Evolutionary conservation across 2,888 invertebrate genomes (phyloP), one percentile per base, ranked within the genome.

Genomic region (Mechanitis mazaeus): DNA sequence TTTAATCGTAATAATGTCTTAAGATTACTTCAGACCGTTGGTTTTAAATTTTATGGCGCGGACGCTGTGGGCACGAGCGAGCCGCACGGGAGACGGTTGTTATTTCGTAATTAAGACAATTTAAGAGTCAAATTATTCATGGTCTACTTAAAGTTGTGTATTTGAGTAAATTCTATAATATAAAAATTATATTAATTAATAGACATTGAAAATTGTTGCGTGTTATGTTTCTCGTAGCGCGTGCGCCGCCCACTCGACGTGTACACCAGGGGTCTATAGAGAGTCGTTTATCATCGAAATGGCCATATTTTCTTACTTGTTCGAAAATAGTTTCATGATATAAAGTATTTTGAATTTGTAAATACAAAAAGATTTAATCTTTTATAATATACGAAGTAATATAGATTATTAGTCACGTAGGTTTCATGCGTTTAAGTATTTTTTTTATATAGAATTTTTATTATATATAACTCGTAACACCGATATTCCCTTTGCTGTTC

Each of bases 361-460:
- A 70, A 76, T 76, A 75, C 66, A 63, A 64, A 20, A 67, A 61
- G 64, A 62, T 61, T 33, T 53, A 61, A 46, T 11, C 46, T 69
- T 20, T 68, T 65, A 68, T 60, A 68, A 71, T 65, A 67, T 72
- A 74, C 54, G 67, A 59, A 71, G 71, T 60, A 71, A 68, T 79
- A 77, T 77, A 75, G 65, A 71, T 70, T 77, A 74, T 62, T 56
- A 77, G 77, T 71, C 73, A 74, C 69, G 74, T 81, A 81, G 79
- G 77, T 80, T 80, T 81, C 75, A 72, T 80, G 81, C 75, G 64
- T 75, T 74, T 71, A 63, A 72, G 74, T 78, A 77, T 72, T 65
- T 71, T 75, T 77, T 67, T 74, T 62, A 50, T 31, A 50, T 50
- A 50, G 50, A 31, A 31, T 6, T 3, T 28, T 50, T 31, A 31